These are phyloP conservation scores for Eupeodes corollae DNA, from an alignment of 1,140 invertebrate genomes.

Conservation along the genomic window DNA sequence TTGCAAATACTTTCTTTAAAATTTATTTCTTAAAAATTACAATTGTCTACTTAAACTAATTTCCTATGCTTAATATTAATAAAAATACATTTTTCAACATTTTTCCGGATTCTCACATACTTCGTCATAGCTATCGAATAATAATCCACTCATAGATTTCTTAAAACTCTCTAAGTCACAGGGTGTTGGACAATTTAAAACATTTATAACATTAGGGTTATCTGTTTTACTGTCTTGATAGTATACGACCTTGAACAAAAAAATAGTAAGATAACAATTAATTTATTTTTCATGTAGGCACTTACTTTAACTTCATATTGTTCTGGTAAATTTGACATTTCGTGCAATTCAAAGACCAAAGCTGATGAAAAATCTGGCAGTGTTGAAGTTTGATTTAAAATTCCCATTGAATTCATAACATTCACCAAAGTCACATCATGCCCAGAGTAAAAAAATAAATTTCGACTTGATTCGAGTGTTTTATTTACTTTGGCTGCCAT, in stretches of 20 bases:
- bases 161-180: slow-evolving; percentile 40
- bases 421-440: slow-evolving; percentile 66
- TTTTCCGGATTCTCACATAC: slow-evolving; percentile 38
- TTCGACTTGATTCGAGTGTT: slow-evolving; percentile 32
- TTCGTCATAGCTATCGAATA: slow-evolving; percentile 42
- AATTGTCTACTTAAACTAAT: too few species aligned
- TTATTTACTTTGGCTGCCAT: slow-evolving; percentile 35
- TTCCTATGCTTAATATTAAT: too few species aligned
- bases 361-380: slow-evolving; percentile 60
- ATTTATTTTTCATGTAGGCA: background rate
- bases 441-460: slow-evolving; percentile 52
- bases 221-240: slow-evolving; percentile 36
- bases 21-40: too few species aligned
- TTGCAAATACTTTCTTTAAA: too few species aligned
- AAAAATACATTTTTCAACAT: too few species aligned
- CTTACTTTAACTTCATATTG: slow-evolving; percentile 41
- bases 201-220: slow-evolving; percentile 33
- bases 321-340: slow-evolving; percentile 32
- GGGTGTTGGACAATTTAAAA: slow-evolving; percentile 40
- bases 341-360: slow-evolving; percentile 53
- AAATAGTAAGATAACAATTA: slow-evolving; percentile 6
- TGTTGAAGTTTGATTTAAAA: slow-evolving; percentile 43
- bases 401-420: slow-evolving; percentile 54
- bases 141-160: slow-evolving; percentile 33
- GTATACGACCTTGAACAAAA: slow-evolving; percentile 25